These are phyloP conservation scores for Sminthurides bifidus DNA, from an alignment of 1,140 invertebrate genomes.

Conservation along the genomic window DNA sequence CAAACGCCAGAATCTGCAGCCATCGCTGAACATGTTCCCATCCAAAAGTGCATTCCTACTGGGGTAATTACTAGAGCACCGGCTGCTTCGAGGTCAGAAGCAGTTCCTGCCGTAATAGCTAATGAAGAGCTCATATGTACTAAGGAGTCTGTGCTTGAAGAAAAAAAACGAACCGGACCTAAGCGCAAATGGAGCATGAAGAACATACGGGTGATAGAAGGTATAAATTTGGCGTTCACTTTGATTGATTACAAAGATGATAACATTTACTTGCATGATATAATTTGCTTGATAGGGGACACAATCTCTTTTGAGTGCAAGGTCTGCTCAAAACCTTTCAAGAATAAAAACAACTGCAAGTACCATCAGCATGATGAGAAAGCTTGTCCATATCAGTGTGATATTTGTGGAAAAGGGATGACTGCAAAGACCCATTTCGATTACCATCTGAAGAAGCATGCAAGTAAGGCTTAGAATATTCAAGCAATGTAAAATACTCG, in stretches of 20 bases:
- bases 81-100: background rate
- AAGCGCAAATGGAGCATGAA: no score
- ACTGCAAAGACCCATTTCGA: background rate
- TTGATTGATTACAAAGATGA: no score
- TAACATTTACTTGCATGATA: no score
- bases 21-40: no score
- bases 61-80: background rate
- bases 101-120: background rate
- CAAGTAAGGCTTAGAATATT: background rate
- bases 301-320: background rate
- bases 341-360: slow-evolving; percentile 1
- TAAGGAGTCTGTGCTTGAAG: no score
- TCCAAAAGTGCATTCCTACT: background rate
- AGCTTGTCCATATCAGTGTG: background rate
- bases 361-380: background rate
- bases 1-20: no score
- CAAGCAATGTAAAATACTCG: background rate
- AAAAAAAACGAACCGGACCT: no score
- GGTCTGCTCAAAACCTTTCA: background rate
- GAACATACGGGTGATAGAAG: no score
- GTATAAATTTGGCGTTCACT: no score
- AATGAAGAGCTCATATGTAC: no score
- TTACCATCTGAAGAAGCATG: background rate
- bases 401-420: slow-evolving; percentile 1
- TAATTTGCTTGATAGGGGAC: background rate